Evolutionary conservation across 35 echinoderm and acorn worm species (phyloP).

Genomic region (Stichopus chloronotus): DNA sequence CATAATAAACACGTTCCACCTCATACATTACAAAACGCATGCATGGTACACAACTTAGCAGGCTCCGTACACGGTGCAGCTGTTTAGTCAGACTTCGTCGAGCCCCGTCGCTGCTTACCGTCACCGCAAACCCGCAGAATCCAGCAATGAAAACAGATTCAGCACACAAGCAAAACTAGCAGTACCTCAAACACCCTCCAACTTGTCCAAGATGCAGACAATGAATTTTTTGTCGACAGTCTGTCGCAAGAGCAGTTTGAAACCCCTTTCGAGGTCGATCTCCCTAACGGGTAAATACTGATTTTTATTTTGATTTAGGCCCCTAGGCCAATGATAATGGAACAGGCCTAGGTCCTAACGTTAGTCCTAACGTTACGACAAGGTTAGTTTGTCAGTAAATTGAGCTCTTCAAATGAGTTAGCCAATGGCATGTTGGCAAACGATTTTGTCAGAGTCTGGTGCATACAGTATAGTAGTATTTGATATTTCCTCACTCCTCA

Average conservation of each 20-base stretch:
- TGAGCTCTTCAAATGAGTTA: neutral
- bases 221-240: neutral
- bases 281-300: neutral
- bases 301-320: neutral
- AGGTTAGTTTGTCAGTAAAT: neutral
- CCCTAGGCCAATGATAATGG: neutral
- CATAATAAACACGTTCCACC: too few relatives aligned
- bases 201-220: neutral
- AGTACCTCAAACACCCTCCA: too few relatives aligned
- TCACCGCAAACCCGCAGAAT: too few relatives aligned
- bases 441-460: neutral
- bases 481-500: too few relatives aligned
- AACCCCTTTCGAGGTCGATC: neutral
- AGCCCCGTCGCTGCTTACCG: too few relatives aligned
- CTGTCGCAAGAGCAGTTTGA: neutral
- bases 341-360: neutral
- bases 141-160: too few relatives aligned
- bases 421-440: neutral
- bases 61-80: too few relatives aligned
- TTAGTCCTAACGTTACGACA: neutral
- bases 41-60: too few relatives aligned
- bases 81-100: too few relatives aligned
- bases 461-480: too few relatives aligned
- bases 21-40: too few relatives aligned
- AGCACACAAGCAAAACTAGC: too few relatives aligned